Evolutionary conservation across 2,797 vertebrate genomes (phyloP), one percentile per base, ranked within the genome.

Genomic region (Sylvia borin): DNA sequence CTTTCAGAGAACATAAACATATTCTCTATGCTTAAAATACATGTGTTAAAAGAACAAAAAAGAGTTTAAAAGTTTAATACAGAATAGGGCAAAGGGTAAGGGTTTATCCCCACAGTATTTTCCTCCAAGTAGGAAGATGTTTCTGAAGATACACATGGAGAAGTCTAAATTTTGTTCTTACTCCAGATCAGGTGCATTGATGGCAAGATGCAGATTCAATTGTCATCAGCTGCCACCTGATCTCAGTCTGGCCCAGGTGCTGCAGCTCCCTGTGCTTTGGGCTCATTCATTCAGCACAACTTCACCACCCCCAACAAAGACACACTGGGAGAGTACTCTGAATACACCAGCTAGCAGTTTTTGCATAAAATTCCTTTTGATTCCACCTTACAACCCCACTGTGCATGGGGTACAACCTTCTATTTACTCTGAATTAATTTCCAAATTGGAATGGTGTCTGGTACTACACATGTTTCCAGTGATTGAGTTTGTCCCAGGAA

Each of bases 381-480:
- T 95, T 94, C 93, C 32, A 4, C 43, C 61, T 65, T 82, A 54
- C 48, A 62, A 78, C 48, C 48, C 15, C 19, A 19, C 75, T 55
- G 43, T 86, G 62, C 83, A 72, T 24, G 34, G 84, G 81, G 81
- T 73, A 47, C 72, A 92, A 51, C 61, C 81, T 97, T 81, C 66
- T 86, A 38, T 92, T 97, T 87, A 87, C 62, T 61, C 65, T 38
- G 48, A 90, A 96, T 92, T 96, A 88, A 86, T 93, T 96, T 93
- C 54, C 90, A 92, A 54, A 97, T 72, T 84, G 96, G 97, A 98
- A 97, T 11, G 40, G 42, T 85, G 79, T 93, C 96, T 96, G 86
- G 88, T 80, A 77, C 65, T 88, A 95, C 95, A 93, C 77, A 26
- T 65, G 78, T 94, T 96, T 92, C 58, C 85, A 53, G 72, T 62